A percentile compares a stretch with the other conserved stretches of the same genome.
These are phyloP conservation scores for Promerops cafer DNA, from an alignment of 2,113 vertebrate species.

Conservation along the genomic window DNA sequence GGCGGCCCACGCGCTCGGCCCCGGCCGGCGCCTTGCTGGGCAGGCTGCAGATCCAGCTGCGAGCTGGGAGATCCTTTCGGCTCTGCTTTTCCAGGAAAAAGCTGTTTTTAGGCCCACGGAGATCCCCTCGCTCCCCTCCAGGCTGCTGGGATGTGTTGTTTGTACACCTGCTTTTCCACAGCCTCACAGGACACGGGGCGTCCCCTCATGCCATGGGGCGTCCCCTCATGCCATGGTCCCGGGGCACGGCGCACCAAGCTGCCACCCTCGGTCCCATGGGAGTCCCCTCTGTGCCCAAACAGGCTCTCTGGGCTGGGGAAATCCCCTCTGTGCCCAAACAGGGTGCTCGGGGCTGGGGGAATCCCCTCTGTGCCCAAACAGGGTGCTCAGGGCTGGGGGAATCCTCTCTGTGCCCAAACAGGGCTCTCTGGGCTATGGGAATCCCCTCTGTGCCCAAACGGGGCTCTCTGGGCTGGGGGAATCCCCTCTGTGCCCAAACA, in stretches of 20 bases:
- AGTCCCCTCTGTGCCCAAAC: too few species aligned
- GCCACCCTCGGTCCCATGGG: fast-evolving
- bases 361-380: too few species aligned
- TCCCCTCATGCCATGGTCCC: not conserved
- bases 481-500: too few species aligned
- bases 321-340: too few species aligned
- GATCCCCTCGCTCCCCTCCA: not conserved
- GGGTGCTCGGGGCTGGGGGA: too few species aligned
- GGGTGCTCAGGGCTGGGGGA: not conserved
- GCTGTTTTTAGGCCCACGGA: fast-evolving
- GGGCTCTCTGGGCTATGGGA: not conserved
- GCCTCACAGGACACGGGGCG: fast-evolving
- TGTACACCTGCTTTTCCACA: not conserved
- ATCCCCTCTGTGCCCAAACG: too few species aligned
- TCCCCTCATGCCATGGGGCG: not conserved
- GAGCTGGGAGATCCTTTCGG: not conserved
- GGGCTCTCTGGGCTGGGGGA: too few species aligned
- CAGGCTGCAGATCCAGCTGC: too few species aligned
- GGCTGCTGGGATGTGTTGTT: not conserved
- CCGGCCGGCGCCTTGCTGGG: fast-evolving
- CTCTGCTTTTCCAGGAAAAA: not conserved
- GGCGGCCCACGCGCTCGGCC: not conserved
- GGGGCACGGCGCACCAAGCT: fast-evolving
- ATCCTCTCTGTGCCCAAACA: not conserved
- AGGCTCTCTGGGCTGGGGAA: too few species aligned